These are phyloP conservation scores for Glyphotaelius pellucidus DNA, from an alignment of 2,888 invertebrate genomes.

Conservation along the genomic window DNA sequence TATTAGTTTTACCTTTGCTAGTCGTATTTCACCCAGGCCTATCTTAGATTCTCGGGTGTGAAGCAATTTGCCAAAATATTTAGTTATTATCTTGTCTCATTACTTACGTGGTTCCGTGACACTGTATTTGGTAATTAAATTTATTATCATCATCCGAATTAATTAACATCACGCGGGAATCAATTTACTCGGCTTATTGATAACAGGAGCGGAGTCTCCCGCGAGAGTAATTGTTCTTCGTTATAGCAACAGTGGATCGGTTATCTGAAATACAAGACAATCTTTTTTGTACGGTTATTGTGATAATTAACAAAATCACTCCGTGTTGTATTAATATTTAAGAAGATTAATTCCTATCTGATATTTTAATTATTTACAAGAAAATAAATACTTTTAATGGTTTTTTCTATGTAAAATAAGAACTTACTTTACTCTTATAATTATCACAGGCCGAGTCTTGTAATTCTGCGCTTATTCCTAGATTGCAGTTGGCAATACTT, in stretches of 20 bases:
- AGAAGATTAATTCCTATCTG: neutral
- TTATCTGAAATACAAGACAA: neutral
- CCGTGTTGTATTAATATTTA: neutral
- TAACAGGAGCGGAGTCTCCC: neutral
- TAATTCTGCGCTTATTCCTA: no score
- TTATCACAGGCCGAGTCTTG: no score
- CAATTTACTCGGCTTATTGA: neutral
- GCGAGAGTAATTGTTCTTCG: neutral
- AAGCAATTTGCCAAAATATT: neutral
- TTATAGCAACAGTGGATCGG: neutral
- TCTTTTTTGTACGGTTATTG: neutral
- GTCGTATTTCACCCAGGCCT: neutral
- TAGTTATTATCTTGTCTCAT: neutral
- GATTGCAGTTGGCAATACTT: no score
- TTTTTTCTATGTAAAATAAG: no score
- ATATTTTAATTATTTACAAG: no score
- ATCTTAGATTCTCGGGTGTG: neutral
- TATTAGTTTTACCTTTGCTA: neutral
- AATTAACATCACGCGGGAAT: neutral
- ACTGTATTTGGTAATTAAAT: neutral
- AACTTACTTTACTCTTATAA: no score
- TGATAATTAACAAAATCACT: neutral
- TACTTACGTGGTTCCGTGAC: neutral
- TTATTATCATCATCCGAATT: neutral
- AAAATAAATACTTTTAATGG: no score